Base-by-base conservation (phyloP, 1,140 invertebrate genomes). In the Drosophila nebulosa region DNA sequence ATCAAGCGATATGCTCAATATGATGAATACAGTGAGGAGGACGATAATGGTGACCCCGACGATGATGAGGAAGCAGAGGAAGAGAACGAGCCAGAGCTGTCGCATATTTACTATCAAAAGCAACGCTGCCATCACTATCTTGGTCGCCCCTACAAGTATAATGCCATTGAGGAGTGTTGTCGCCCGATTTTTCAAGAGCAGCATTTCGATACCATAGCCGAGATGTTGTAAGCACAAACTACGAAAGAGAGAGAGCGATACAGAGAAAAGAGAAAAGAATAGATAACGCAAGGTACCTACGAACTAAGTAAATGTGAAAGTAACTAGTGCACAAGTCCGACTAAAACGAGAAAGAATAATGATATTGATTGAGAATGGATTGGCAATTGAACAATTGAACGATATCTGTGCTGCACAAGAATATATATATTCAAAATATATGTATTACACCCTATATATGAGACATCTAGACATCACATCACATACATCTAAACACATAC, bases 351-450 rank as follows among this genome's bases (percentile, higher is more conserved):
- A 35, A 52, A 22, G 14, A 57, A 10, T n/a, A n/a, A n/a, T n/a
- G n/a, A n/a, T n/a, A n/a, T 30, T 14, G 21, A 59, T 35, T 18
- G n/a, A n/a, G n/a, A 63, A 35, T 46, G 21, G 12, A 32, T 66
- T 26, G 53, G 39, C 50, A 14, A 66, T 69, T 36, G 51, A 62
- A 24, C 4, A n/a, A n/a, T n/a, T n/a, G 7, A 61, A 50, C 30
- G 60, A 46, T 67, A 56, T 50, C 58, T 55, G 71, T 76, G 84
- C 80, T 42, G 39, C 39, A 16, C 16, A 42, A 73, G 62, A 76
- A 18, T 86, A 86, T 86, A 78, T 85, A 85, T 85, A 86, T 85
- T 86, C 59, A 75, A 85, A 85, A 85, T 85, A 85, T 85, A 86
- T 85, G 74, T 85, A 78, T 85, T 79, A 71, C 58, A 55, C 64